Percentiles rank a stretch among this genome's conserved stretches.
These are phyloP conservation scores for Rhabdophis nuchalis DNA, from an alignment of 2,797 vertebrate genomes.

Conservation along the genomic window DNA sequence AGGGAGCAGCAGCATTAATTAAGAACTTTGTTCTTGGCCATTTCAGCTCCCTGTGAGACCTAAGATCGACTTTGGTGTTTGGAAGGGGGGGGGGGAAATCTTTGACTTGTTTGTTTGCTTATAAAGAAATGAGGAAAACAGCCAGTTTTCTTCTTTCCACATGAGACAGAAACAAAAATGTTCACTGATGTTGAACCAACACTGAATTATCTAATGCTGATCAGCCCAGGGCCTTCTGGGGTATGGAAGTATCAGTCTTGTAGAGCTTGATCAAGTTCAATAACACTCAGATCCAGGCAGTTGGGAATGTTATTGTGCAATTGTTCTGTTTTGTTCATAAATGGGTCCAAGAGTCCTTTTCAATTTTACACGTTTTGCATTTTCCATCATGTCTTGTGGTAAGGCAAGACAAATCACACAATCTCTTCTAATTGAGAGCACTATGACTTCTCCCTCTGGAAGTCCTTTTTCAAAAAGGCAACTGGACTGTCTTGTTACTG, in stretches of 20 bases:
- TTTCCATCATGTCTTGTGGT: background rate
- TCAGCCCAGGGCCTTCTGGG: background rate
- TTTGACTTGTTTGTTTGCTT: slow-evolving; percentile 43
- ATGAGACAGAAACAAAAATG: background rate
- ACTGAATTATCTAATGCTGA: background rate
- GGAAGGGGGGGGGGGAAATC: slow-evolving; percentile 47
- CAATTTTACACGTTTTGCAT: background rate
- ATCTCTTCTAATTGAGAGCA: background rate
- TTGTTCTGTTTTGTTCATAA: background rate
- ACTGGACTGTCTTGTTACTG: background rate
- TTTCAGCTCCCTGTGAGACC: slow-evolving; percentile 38
- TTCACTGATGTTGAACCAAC: slow-evolving; percentile 2
- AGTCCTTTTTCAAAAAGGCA: background rate
- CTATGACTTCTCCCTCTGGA: background rate
- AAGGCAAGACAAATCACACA: background rate
- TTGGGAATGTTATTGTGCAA: background rate
- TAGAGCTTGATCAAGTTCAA: background rate
- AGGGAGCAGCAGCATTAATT: slow-evolving; percentile 61
- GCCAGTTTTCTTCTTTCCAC: background rate
- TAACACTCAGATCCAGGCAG: background rate
- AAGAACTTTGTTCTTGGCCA: slow-evolving; percentile 60
- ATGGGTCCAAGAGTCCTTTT: background rate
- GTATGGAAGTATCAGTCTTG: background rate
- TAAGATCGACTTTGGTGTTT: slow-evolving; percentile 58
- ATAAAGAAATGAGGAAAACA: background rate